Percentiles rank a stretch among this genome's conserved stretches.
phyloP scores from a whole-genome alignment of 2,888 invertebrate genomes.

The Anagyrus pseudococci region DNA sequence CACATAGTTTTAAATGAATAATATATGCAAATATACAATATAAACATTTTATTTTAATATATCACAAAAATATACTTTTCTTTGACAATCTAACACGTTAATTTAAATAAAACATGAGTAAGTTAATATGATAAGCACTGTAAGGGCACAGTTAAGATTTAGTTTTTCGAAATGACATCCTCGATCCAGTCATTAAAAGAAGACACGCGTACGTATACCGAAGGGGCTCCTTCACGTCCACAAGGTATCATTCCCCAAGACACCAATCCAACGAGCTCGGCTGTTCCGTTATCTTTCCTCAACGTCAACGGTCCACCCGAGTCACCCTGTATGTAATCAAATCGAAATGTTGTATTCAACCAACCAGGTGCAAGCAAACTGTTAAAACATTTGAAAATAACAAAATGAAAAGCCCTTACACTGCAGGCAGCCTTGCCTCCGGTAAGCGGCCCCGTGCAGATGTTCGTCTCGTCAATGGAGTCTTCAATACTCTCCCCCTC shows the following conservation, averaged over 20 bases:
- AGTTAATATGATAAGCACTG: too few relatives aligned
- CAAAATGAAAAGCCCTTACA: background rate
- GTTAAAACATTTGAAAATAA: background rate
- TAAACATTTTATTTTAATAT: too few relatives aligned
- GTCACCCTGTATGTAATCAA: slow-evolving; percentile 64
- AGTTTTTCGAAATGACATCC: background rate
- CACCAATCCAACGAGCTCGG: slow-evolving; percentile 67
- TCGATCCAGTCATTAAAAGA: slow-evolving; percentile 38
- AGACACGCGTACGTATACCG: slow-evolving; percentile 52
- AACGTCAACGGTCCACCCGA: slow-evolving; percentile 65
- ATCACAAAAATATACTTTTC: too few relatives aligned
- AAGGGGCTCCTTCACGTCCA: slow-evolving; percentile 43
- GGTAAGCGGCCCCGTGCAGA: slow-evolving; percentile 1
- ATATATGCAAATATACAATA: too few relatives aligned
- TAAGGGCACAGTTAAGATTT: background rate
- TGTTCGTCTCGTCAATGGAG: background rate
- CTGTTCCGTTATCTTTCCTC: slow-evolving; percentile 65
- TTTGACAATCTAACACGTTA: too few relatives aligned
- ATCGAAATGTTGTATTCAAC: background rate
- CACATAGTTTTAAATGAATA: too few relatives aligned
- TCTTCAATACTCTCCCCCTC: background rate
- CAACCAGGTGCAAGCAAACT: background rate
- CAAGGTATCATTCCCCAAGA: slow-evolving; percentile 64
- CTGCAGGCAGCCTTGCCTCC: background rate
- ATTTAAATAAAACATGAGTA: too few relatives aligned